Evolutionary conservation across 2,888 invertebrate species (phyloP).

Genomic region (Habroteleia sp.): DNA sequence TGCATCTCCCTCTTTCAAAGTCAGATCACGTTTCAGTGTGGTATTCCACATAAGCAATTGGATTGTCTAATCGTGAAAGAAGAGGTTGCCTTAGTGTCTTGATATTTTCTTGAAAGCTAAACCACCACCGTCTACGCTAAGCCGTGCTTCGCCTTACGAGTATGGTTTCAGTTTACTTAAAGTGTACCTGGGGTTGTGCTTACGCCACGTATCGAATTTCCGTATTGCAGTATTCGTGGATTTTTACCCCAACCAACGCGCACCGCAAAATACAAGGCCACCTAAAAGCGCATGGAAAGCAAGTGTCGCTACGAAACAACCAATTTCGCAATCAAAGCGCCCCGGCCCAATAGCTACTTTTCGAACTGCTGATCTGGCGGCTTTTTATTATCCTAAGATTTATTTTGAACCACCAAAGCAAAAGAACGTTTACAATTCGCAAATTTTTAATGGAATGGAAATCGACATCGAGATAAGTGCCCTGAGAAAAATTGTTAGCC

Average conservation of each 20-base stretch:
- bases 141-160: conserved; percentile 66
- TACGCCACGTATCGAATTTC: conserved; percentile 60
- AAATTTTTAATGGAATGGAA: conserved; percentile 41
- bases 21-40: conserved; percentile 64
- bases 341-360: conserved; percentile 43
- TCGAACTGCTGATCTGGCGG: conserved; percentile 41
- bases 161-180: conserved; percentile 68
- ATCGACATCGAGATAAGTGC: conserved; percentile 17
- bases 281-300: conserved; percentile 36
- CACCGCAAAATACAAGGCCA: conserved; percentile 12
- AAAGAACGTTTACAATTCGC: conserved; percentile 27
- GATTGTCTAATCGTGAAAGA: conserved; percentile 65
- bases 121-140: conserved; percentile 59
- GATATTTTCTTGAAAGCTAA: conserved; percentile 66
- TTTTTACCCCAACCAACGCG: conserved; percentile 33
- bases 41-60: conserved; percentile 65
- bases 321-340: conserved; percentile 50
- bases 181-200: conserved; percentile 63
- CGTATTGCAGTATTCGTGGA: conserved; percentile 54
- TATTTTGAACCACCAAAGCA: conserved; percentile 31
- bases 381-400: conserved; percentile 49
- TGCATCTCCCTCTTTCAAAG: conserved; percentile 42
- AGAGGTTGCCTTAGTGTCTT: conserved; percentile 62
- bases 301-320: conserved; percentile 57
- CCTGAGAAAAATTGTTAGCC: conserved; percentile 18